Evolutionary conservation across 2,888 invertebrate species (phyloP).

Genomic region (Biston stratarius): DNA sequence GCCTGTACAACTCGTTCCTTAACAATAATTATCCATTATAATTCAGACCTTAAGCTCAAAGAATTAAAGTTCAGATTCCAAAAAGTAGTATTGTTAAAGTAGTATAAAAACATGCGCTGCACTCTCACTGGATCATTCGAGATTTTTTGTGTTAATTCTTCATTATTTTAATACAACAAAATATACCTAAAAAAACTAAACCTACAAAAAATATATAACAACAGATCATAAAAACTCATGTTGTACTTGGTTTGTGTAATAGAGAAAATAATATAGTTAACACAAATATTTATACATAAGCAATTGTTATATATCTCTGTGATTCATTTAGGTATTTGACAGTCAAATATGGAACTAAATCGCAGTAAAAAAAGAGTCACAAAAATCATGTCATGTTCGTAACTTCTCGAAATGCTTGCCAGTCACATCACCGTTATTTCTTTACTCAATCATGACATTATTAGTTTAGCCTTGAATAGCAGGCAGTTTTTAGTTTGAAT

Average conservation of each 20-base stretch:
- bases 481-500: constrained; percentile 15
- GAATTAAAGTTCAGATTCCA: background rate
- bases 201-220: background rate
- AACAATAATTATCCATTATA: background rate
- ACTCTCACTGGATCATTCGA: background rate
- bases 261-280: too few relatives aligned
- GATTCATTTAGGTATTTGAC: too few relatives aligned
- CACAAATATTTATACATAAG: too few relatives aligned
- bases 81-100: background rate
- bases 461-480: constrained; percentile 32
- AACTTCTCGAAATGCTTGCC: too few relatives aligned
- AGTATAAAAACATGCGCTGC: background rate
- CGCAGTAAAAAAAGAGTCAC: too few relatives aligned
- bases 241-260: background rate
- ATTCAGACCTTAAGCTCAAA: background rate
- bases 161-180: background rate
- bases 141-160: background rate
- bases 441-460: constrained; percentile 30
- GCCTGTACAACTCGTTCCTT: background rate
- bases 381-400: constrained; percentile 1
- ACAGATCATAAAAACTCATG: background rate
- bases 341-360: too few relatives aligned
- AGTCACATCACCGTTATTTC: constrained; percentile 20
- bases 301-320: too few relatives aligned
- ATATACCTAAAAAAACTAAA: too few relatives aligned